Conservation (phyloP, 2,797 vertebrate genomes). For the Amniataba percoides region DNA sequence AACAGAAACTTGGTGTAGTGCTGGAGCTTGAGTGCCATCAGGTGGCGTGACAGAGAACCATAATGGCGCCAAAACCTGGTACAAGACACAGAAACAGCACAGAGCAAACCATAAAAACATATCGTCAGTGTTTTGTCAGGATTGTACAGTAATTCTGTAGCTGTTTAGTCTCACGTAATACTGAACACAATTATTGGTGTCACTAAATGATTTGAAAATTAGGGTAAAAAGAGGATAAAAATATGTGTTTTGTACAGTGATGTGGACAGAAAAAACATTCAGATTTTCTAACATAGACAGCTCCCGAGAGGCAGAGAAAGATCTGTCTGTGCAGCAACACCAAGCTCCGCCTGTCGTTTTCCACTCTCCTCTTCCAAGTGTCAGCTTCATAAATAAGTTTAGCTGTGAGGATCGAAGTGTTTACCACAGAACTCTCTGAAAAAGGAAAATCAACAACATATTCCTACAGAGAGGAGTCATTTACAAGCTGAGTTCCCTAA, state of each 20-base stretch:
- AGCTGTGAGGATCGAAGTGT: conserved; percentile 14
- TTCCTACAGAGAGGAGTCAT: neutral
- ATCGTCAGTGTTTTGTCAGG: neutral
- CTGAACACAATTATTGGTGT: neutral
- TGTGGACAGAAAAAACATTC: conserved; percentile 35
- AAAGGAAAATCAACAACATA: neutral
- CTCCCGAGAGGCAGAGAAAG: conserved; percentile 60
- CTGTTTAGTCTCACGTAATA: neutral
- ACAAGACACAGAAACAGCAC: conserved; percentile 15
- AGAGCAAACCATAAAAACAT: conserved; percentile 11
- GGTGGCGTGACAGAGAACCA: conserved; percentile 90
- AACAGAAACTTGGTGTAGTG: conserved; percentile 98
- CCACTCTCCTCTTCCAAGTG: conserved; percentile 49
- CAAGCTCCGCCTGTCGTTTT: conserved; percentile 49
- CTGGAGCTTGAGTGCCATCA: conserved; percentile 93
- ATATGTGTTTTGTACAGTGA: neutral
- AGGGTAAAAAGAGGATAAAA: neutral
- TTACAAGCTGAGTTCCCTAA: too few species aligned
- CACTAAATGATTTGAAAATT: neutral
- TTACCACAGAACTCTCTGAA: neutral
- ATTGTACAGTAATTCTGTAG: neutral
- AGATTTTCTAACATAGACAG: conserved; percentile 15
- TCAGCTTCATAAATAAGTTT: conserved; percentile 46
- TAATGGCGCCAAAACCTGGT: conserved; percentile 92
- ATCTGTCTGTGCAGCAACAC: conserved; percentile 60